Base-by-base conservation (phyloP, 2,888 invertebrate species). In the Teleogryllus oceanicus region DNA sequence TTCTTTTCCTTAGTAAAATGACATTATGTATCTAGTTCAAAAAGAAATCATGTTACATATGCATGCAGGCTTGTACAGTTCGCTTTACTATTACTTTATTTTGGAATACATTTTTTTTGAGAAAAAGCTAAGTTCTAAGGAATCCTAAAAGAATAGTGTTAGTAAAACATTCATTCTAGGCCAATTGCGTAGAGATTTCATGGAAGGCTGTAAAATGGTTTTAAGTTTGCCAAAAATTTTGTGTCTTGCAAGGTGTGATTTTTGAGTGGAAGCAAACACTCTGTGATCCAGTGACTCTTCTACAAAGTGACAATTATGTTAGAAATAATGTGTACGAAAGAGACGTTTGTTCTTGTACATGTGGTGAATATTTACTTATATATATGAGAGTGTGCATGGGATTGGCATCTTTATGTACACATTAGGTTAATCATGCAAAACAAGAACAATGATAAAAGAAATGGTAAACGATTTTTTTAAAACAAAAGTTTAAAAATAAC, bases 141-240 rank as follows among this genome's bases (percentile, higher is more conserved):
- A 37, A 37, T 37, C 8, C 37, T 37, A 37, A 37, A 62, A 62
- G n/a, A 13, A 62, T 62, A 62, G 62, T 18, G n/a, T 62, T 62
- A 62, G 62, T 62, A 62, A n/a, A 11, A 62, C 62, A 62, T 37
- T 37, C 8, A n/a, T 62, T 62, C 62, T 62, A 62, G 62, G n/a
- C n/a, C 62, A 62, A 62, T n/a, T 18, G 62, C n/a, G 37, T 37
- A 37, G 37, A 62, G 62, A 62, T 62, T 18, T 18, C n/a, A 62
- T 62, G n/a, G 62, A n/a, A 18, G 62, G n/a, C 62, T 62, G n/a
- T 8, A 16, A 18, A 62, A 62, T n/a, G 13, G 62, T 62, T 62
- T 62, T 62, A 62, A 62, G 62, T 62, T 62, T 62, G n/a, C n/a
- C n/a, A 62, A 62, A 62, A 18, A 62, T 62, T 62, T n/a, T 62